Evolutionary conservation across 2,113 vertebrate species (phyloP), one percentile per base, ranked within the genome.

Genomic region (Agelaius phoeniceus): DNA sequence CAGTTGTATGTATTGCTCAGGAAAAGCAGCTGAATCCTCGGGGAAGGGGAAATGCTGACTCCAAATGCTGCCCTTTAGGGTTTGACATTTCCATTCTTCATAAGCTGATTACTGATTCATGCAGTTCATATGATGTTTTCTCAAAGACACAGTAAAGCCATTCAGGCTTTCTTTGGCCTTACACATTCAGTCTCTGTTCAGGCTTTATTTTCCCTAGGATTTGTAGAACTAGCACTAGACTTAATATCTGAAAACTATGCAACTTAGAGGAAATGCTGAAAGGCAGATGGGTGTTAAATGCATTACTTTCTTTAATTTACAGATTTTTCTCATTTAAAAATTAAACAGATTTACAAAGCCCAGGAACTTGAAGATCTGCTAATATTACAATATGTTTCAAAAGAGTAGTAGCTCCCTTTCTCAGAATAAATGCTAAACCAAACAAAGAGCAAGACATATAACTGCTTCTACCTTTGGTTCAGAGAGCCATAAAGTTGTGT

Each of bases 91-190:
- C 84, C 73, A 65, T 90, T 92, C 73, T 92, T 68, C 73, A 8
- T 89, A 81, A 94, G 87, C 84, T 65, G 84, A 91, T 96, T 89
- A 65, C 84, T 78, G 73, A 68, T 92, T 87, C 74, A 49, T 81
- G 87, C 69, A 41, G 74, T 73, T 88, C 82, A 41, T 85, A 76
- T 31, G 77, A 78, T 75, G 49, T 84, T 87, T 95, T 92, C 81
- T 79, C 69, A 82, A 89, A 93, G 87, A 89, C 52, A 31, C 71
- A 85, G 81, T 85, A 72, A 96, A 93, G 66, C 74, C 11, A 8
- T 82, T 89, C 89, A 67, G 4, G 44, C 55, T 51, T 59, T 58
- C 59, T 69, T 48, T 90, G 71, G 55, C 46, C 90, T 69, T 76
- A 62, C 61, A 30, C 69, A 82, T 41, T 88, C 68, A 43, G 26